These are phyloP conservation scores for Nomada hirtipes DNA, from an alignment of 2,888 invertebrate genomes.

Conservation along the genomic window DNA sequence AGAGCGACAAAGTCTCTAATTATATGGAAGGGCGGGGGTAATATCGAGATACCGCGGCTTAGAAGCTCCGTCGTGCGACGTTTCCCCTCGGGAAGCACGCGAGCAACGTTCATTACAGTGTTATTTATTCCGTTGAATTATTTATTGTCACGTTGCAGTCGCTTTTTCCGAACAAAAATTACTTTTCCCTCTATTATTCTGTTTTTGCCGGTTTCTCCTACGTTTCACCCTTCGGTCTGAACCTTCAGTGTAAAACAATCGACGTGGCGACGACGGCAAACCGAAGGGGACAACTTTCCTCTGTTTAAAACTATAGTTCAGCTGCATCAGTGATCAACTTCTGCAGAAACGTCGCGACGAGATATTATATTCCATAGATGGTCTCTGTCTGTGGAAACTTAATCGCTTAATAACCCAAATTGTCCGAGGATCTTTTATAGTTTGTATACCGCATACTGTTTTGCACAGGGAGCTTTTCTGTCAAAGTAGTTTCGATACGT, in stretches of 20 bases:
- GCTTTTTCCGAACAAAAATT: slow-evolving; percentile 32
- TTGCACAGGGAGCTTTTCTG: no score
- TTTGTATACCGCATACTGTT: no score
- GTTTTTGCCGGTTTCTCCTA: slow-evolving; percentile 1
- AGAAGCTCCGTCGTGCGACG: slow-evolving; percentile 31
- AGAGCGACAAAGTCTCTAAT: slow-evolving; percentile 41
- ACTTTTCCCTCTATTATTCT: slow-evolving; percentile 10
- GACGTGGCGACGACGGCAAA: slow-evolving; percentile 31
- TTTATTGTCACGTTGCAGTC: slow-evolving; percentile 44
- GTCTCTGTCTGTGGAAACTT: no score
- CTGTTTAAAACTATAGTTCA: slow-evolving; percentile 54
- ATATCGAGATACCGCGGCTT: slow-evolving; percentile 5
- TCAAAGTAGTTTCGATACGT: background rate
- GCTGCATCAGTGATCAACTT: slow-evolving; percentile 53
- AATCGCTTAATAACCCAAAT: no score
- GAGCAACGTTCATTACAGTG: slow-evolving; percentile 46
- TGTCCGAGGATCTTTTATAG: no score
- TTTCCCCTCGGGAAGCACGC: slow-evolving; percentile 48
- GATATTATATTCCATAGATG: background rate
- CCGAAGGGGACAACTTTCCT: slow-evolving; percentile 47
- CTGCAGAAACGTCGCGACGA: slow-evolving; percentile 54
- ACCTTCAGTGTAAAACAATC: slow-evolving; percentile 12
- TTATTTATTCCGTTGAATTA: slow-evolving; percentile 44
- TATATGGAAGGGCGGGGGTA: slow-evolving; percentile 8
- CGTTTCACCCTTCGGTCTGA: slow-evolving; percentile 19